A percentile compares a stretch with the other conserved stretches of the same genome.
Conservation (phyloP, 2,113 vertebrate genomes). For the Sylvia atricapilla region DNA sequence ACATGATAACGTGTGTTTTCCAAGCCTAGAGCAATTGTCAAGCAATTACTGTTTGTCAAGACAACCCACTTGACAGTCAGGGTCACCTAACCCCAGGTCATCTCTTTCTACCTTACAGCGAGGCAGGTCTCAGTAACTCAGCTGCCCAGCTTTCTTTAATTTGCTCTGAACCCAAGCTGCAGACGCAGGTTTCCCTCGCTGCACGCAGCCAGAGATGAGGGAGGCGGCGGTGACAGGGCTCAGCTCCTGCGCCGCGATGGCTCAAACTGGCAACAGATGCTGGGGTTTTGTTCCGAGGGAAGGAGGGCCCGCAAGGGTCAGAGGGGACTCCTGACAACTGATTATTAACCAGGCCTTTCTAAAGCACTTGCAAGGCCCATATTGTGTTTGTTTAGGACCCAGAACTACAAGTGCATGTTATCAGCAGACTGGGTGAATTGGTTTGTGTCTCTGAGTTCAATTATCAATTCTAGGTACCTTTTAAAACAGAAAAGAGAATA, state of each 20-base stretch:
- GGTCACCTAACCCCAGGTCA: neutral
- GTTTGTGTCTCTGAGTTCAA: neutral
- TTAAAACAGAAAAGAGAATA: neutral
- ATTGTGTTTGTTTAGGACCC: constrained; percentile 49
- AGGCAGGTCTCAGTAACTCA: neutral
- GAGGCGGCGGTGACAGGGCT: neutral
- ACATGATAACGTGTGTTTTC: constrained; percentile 29
- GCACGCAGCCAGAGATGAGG: fast-evolving
- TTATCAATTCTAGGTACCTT: neutral
- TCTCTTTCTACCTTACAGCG: neutral
- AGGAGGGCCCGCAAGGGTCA: neutral
- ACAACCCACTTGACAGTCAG: neutral
- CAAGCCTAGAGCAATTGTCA: constrained; percentile 29
- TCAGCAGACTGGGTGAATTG: neutral
- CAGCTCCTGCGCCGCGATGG: neutral
- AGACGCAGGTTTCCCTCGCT: fast-evolving
- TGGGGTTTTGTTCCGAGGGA: constrained; percentile 11
- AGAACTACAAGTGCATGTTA: constrained; percentile 24
- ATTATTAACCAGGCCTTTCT: constrained; percentile 42
- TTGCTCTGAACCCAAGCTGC: fast-evolving
- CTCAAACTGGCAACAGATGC: neutral
- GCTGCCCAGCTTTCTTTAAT: neutral
- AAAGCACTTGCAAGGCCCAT: constrained; percentile 21
- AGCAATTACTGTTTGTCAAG: constrained; percentile 34
- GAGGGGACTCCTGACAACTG: constrained; percentile 38